Base-by-base conservation (phyloP, 1,140 invertebrate species). In the Trichonephila inaurata region DNA sequence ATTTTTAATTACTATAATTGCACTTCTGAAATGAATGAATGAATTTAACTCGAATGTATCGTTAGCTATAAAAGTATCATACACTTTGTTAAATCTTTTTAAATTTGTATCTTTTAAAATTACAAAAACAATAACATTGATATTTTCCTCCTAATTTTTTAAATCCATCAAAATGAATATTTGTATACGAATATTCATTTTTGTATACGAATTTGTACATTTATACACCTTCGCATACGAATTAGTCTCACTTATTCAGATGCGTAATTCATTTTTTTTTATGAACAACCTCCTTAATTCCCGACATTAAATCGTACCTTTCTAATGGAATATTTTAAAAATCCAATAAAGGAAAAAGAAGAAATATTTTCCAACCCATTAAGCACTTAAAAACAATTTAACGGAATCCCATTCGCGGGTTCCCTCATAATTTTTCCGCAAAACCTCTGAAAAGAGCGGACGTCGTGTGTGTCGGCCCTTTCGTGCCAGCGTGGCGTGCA, bases 401-500 rank as follows among this genome's bases (percentile, higher is more conserved):
- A 24, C 21, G 16, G 24, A 69, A 69, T 69, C 33, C 72, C 28
- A 18, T 40, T 19, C 62, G 16, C 62, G 62, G 62, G 21, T 18
- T n/a, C 18, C 72, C 72, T 18, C 28, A 69, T 69, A 69, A 69
- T 69, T 69, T 69, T 69, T 28, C 66, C 66, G 66, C 21, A n/a
- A 28, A 18, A 33, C 72, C 72, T 33, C 14, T 14, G n/a, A 69
- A 77, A 77, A 28, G 72, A 77, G 28, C 24, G 72, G 72, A 77
- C 72, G 72, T 51, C 51, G 51, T 51, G 51, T 51, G 51, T 51
- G 66, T 69, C 92, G 92, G 92, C 51, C 16, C 21, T 81, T 85
- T 44, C 92, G 85, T 89, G 92, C 82, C 28, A 64, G 14, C 19
- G 7, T 89, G 51, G 87, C 87, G 87, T 89, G 87, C 24, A 16